phyloP scores from a whole-genome alignment of 2,888 invertebrate species.

The Pteria penguin region DNA sequence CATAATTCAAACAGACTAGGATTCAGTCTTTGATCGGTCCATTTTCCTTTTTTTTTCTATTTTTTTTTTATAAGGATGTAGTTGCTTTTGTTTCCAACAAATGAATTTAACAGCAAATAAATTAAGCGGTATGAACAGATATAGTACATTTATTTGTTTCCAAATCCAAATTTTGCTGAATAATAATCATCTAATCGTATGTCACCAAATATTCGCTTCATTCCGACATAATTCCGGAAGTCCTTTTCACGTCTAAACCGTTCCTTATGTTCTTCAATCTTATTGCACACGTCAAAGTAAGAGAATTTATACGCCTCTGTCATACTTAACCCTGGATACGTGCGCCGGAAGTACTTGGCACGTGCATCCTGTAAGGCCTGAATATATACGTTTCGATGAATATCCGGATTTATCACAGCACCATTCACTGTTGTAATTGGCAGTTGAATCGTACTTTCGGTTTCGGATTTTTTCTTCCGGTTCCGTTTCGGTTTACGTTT shows the following conservation, averaged over 20 bases:
- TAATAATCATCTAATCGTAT: conserved; percentile 36
- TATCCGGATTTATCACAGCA: conserved; percentile 12
- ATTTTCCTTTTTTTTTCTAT: too few species aligned
- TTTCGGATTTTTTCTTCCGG: conserved; percentile 2
- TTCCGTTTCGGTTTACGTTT: neutral
- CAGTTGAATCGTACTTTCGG: neutral
- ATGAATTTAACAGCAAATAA: too few species aligned
- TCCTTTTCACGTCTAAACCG: conserved; percentile 8
- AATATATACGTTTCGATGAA: conserved; percentile 32
- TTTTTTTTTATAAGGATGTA: too few species aligned
- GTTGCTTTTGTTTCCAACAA: too few species aligned
- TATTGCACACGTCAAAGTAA: conserved; percentile 24
- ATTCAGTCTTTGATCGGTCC: too few species aligned
- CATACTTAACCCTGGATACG: neutral
- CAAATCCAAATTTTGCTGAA: too few species aligned
- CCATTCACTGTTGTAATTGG: neutral
- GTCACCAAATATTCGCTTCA: conserved; percentile 33
- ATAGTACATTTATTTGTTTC: too few species aligned
- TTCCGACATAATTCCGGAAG: conserved; percentile 25
- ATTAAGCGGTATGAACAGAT: too few species aligned
- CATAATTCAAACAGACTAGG: too few species aligned
- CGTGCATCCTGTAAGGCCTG: conserved; percentile 31
- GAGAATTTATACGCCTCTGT: conserved; percentile 33
- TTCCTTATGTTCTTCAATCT: conserved; percentile 16
- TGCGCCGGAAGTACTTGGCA: conserved; percentile 23